Evolutionary conservation across 2,888 invertebrate species (phyloP), one percentile per base, ranked within the genome.

Genomic region (Candidula unifasciata): DNA sequence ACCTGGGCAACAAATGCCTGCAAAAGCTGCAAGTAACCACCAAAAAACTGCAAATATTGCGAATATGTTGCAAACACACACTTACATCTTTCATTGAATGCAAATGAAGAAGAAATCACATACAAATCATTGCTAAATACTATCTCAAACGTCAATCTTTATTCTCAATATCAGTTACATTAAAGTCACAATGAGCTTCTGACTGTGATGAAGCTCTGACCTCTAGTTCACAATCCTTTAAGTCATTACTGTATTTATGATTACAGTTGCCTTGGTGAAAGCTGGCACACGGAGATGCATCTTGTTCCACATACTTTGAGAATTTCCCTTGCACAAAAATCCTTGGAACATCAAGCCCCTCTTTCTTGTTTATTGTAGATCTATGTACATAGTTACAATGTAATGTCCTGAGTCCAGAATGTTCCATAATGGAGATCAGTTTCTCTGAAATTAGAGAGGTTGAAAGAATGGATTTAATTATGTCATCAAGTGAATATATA

Each of bases 341-440:
- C 87, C 99, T 95, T 0, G 97, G 97, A 0, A 97, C 98, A 95
- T 97, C 96, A 76, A 99, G 95, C 18, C 96, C 96, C 94, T 99
- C 97, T 91, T 99, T 98, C 82, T 96, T 95, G 94, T 99, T 99
- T 0, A 98, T 95, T 0, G 99, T 99, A 82, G 97, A 95, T 57
- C 98, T 95, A 90, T 97, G 96, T 3, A 99, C 95, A 93, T 98
- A 99, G 0, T 95, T 95, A 92, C 96, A 96, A 82, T 94, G 94
- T 0, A 95, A 88, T 1, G 96, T 94, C 89, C 96, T 94, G 93
- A 97, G 98, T 0, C 97, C 97, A 85, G 95, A 95, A 13, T 95
- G 93, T 8, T 91, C 92, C 91, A 97, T 97, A 21, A 98, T 88
- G 8, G 95, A 91, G 0, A 94, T 92, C 0, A 98, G 92, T 92